A percentile compares a stretch with the other conserved stretches of the same genome.
Conservation (phyloP, 1,140 invertebrate species). For the Drusus annulatus region DNA sequence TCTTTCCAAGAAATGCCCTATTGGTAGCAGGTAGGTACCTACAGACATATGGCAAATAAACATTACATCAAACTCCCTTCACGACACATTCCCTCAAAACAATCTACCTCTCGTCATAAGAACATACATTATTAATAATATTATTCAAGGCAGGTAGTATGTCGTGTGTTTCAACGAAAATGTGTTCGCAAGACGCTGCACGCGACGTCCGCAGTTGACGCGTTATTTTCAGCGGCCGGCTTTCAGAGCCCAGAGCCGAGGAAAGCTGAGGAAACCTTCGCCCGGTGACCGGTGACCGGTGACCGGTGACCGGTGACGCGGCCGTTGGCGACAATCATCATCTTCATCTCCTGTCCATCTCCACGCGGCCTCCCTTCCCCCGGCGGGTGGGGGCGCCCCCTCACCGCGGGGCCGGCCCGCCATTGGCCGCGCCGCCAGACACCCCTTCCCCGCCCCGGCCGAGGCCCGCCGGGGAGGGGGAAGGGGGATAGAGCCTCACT, state of each 20-base stretch:
- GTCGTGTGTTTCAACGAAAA: too few relatives aligned
- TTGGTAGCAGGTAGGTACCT: too few relatives aligned
- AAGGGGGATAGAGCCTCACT: not conserved
- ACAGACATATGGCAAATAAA: too few relatives aligned
- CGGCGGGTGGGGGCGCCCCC: slow-evolving; percentile 14
- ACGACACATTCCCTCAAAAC: too few relatives aligned
- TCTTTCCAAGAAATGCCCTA: too few relatives aligned
- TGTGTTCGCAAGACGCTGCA: not conserved
- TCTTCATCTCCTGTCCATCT: slow-evolving; percentile 29
- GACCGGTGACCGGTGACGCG: too few relatives aligned
- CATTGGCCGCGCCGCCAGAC: slow-evolving; percentile 50
- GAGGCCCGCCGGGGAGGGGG: slow-evolving; percentile 9
- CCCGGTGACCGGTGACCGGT: too few relatives aligned
- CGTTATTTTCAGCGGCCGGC: not conserved
- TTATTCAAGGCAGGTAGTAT: not conserved
- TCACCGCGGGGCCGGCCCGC: slow-evolving; percentile 32
- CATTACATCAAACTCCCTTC: too few relatives aligned
- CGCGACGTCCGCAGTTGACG: slow-evolving; percentile 5
- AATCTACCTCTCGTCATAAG: not conserved
- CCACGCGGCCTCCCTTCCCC: slow-evolving; percentile 36
- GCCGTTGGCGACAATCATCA: slow-evolving; percentile 15
- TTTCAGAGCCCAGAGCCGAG: not conserved
- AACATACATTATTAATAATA: slow-evolving; percentile 2
- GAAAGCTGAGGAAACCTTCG: not conserved
- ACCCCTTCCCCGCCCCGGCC: slow-evolving; percentile 23